Base-by-base conservation (phyloP, 1,140 invertebrate genomes). In the Meloidogyne exigua region DNA sequence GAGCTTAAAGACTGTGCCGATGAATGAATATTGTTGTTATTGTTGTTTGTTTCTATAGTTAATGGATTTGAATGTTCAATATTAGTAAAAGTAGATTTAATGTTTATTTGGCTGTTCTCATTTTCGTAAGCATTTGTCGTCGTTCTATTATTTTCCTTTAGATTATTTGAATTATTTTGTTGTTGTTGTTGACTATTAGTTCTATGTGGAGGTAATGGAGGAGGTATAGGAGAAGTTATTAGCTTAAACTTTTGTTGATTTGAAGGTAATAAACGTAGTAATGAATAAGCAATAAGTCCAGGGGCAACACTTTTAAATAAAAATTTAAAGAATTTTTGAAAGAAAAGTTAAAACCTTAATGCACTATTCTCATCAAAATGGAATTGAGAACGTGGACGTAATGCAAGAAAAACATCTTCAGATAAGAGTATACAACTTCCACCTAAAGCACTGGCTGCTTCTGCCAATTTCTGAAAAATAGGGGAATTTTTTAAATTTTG, bases 1-100 rank as follows among this genome's bases (percentile, higher is more conserved):
- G 86, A 85, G 23, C 87, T 76, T 13, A 86, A 85, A 10, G 84
- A 87, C 10, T 86, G 83, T 80, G 88, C 86, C 18, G 84, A 85
- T 9, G 76, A 74, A 49, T 85, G 81, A 79, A 80, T 83, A 9
- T 9, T 57, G n/a, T 57, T 49, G 44, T 49, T 49, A 1, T 49
- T 49, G 7, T 49, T 49, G 10, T 80, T 57, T 18, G 28, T 57
- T 2, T 39, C 18, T 25, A 63, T 26, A 0, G n/a, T 26, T 42
- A 76, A 28, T 11, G 49, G 62, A 42, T 76, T 75, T 13, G 23
- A 23, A n/a, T 36, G 74, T n/a, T n/a, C n/a, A 32, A 76, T 28
- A 11, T 28, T 69, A n/a, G n/a, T n/a, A n/a, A n/a, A n/a, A n/a
- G n/a, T 23, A 2, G 18, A n/a, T 72, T 68, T 23, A 10, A 25